Evolutionary conservation across 2,113 vertebrate genomes (phyloP).

Genomic region (Protobothrops flavoviridis): DNA sequence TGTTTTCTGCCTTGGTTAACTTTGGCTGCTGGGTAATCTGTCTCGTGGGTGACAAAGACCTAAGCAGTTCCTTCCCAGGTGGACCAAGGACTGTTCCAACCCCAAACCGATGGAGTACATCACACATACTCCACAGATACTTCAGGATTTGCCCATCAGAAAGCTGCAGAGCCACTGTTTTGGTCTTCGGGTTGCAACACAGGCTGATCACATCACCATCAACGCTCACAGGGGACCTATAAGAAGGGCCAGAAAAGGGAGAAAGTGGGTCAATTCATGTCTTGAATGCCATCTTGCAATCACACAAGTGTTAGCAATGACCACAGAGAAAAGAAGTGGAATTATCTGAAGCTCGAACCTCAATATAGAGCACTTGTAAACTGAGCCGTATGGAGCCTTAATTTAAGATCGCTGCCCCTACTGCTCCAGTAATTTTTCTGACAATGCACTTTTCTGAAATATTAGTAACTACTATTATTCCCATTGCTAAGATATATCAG

Average conservation of each 20-base stretch:
- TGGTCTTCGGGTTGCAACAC: slow-evolving; percentile 73
- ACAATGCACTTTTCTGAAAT: neutral
- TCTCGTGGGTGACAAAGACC: neutral
- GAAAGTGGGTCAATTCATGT: neutral
- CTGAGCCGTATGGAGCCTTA: neutral
- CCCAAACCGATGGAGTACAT: neutral
- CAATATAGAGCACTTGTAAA: neutral
- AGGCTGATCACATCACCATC: slow-evolving; percentile 81
- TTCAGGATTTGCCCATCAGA: slow-evolving; percentile 79
- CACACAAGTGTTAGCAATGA: neutral
- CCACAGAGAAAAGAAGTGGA: no score
- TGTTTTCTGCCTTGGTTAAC: neutral
- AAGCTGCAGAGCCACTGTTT: slow-evolving; percentile 82
- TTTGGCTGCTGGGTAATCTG: neutral
- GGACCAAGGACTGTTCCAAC: neutral
- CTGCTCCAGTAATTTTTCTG: neutral
- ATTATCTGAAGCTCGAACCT: neutral
- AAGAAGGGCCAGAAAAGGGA: neutral
- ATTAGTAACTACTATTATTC: neutral
- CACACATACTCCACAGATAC: slow-evolving; percentile 83
- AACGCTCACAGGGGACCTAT: slow-evolving; percentile 76
- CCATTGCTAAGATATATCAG: neutral
- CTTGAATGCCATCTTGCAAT: neutral
- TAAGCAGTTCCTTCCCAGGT: neutral
- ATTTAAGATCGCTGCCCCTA: neutral